Conservation (phyloP, 2,888 invertebrate species). For the Apamea epomidion region DNA sequence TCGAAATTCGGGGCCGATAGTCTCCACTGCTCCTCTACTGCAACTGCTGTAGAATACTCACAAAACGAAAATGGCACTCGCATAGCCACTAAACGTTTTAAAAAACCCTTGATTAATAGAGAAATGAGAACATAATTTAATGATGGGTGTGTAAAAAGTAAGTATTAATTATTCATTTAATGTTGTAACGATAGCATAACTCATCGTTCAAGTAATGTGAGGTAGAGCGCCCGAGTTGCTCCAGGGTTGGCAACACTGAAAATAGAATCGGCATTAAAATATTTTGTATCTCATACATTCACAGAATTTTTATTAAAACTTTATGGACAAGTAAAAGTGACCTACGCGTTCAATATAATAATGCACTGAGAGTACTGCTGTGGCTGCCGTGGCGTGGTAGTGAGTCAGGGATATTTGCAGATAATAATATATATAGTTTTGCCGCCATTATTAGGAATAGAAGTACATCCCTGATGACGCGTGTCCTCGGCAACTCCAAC, state of each 20-base stretch:
- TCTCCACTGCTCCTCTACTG: neutral
- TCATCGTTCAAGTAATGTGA: constrained; percentile 51
- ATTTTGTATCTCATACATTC: neutral
- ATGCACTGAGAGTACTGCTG: no score
- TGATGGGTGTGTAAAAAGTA: constrained; percentile 41
- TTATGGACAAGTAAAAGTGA: neutral
- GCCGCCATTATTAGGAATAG: no score
- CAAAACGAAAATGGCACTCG: neutral
- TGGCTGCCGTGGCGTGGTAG: no score
- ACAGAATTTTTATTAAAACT: no score
- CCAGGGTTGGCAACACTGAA: constrained; percentile 45
- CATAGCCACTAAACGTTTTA: neutral
- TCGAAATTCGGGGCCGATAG: neutral
- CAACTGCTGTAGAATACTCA: neutral
- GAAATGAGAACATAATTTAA: constrained; percentile 35
- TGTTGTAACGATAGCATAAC: constrained; percentile 66
- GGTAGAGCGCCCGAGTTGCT: constrained; percentile 30
- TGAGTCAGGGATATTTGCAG: no score
- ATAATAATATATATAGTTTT: no score
- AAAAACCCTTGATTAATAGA: constrained; percentile 18
- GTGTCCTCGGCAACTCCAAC: no score
- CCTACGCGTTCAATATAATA: no score
- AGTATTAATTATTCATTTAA: constrained; percentile 57
- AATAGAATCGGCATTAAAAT: neutral
- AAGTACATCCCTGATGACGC: no score